Conservation (phyloP, 2,113 vertebrate genomes). For the Garra rufa region DNA sequence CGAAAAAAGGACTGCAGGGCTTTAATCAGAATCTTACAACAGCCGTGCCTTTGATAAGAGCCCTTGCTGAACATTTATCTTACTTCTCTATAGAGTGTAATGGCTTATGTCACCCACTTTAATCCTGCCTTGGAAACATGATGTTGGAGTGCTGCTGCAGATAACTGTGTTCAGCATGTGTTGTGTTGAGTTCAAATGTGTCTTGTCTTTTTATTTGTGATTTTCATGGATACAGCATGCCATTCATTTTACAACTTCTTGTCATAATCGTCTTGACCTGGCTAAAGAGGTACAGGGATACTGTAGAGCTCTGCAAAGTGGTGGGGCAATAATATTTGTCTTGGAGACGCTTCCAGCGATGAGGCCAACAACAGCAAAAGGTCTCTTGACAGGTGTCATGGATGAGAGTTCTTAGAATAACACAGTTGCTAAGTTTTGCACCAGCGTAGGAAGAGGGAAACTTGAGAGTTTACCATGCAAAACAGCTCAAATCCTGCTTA, state of each 20-base stretch:
- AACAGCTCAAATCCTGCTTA: slow-evolving; percentile 37
- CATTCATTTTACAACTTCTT: slow-evolving; percentile 65
- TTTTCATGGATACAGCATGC: slow-evolving; percentile 43
- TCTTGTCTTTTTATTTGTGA: background rate
- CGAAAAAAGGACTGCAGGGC: slow-evolving; percentile 36
- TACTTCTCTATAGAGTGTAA: slow-evolving; percentile 64
- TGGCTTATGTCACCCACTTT: slow-evolving; percentile 75
- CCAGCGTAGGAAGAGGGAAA: slow-evolving; percentile 14
- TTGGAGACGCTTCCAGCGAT: slow-evolving; percentile 69
- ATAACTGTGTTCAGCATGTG: slow-evolving; percentile 62
- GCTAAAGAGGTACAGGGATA: slow-evolving; percentile 63
- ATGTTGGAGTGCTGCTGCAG: slow-evolving; percentile 52
- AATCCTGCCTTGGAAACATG: slow-evolving; percentile 64
- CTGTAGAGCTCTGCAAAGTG: slow-evolving; percentile 60
- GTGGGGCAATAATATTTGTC: slow-evolving; percentile 71
- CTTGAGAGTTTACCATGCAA: slow-evolving; percentile 37
- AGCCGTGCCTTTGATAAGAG: slow-evolving; percentile 74
- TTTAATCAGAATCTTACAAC: slow-evolving; percentile 76
- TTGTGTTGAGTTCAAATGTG: slow-evolving; percentile 6
- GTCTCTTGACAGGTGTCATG: slow-evolving; percentile 72
- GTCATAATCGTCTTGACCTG: slow-evolving; percentile 64
- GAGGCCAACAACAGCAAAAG: slow-evolving; percentile 62
- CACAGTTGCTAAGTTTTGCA: slow-evolving; percentile 41
- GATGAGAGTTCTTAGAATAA: slow-evolving; percentile 62
- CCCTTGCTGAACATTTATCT: slow-evolving; percentile 70